Base-by-base conservation (phyloP, 2,888 invertebrate species). In the Xanthia icteritia region DNA sequence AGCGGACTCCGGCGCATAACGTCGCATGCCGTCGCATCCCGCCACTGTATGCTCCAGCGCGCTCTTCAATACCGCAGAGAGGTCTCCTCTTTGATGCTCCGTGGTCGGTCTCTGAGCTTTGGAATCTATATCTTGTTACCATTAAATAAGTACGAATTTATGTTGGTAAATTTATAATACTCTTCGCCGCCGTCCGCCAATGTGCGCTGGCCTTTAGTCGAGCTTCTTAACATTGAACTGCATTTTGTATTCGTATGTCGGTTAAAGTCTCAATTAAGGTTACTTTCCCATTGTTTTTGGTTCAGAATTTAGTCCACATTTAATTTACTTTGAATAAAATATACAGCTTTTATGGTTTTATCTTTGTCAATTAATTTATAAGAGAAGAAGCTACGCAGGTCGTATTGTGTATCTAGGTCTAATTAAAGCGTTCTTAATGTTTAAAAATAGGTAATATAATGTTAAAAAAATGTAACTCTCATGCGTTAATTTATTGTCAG, bases 401-500 rank as follows among this genome's bases (percentile, higher is more conserved):
- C 83, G 85, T 84, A 84, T 83, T 79, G 86, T 82, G 77, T 85
- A 81, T 83, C 72, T 82, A 86, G 80, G 80, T 86, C 76, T 89
- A 89, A 89, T 90, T 87, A 81, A 85, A 79, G 36, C 79, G 77
- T 89, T 90, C 86, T 88, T 89, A 90, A 89, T 91, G 90, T 92
- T 92, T 85, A 88, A 86, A 88, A 87, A 87, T 92, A 92, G 91
- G 87, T 88, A 89, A 89, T 91, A 81, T 88, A 90, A 91, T 88
- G 79, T 88, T 88, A 84, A 89, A 84, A 85, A 86, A 79, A 87
- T 91, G 86, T 90, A 91, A 90, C 89, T 87, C 84, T 84, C 86
- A 85, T 87, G 80, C 85, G 81, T 89, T 91, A 89, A 91, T 90
- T 91, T 94, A 94, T 95, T 93, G 92, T 92, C 92, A 88, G 89